A percentile compares a stretch with the other conserved stretches of the same genome.
These are phyloP conservation scores for Heliothis virescens DNA, from an alignment of 1,140 invertebrate species.

Conservation along the genomic window DNA sequence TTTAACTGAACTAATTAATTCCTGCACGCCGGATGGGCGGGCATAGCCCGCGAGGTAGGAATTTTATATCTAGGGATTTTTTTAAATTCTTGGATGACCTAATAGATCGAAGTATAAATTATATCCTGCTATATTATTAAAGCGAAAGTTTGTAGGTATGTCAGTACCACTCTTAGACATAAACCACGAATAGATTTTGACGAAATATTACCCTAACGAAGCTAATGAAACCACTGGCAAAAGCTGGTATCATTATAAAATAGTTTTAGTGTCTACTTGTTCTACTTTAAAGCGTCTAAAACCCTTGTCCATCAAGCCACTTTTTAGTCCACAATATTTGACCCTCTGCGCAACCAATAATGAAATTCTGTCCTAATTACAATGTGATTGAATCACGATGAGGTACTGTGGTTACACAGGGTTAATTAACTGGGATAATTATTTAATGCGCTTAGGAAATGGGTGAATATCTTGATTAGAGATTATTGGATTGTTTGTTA, in stretches of 20 bases:
- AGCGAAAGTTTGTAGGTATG: no score
- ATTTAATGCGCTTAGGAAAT: not conserved
- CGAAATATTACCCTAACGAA: no score
- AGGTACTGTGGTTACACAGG: conserved; percentile 3
- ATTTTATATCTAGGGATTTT: no score
- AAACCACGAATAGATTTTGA: no score
- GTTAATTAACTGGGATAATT: conserved; percentile 4
- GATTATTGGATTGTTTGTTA: not conserved
- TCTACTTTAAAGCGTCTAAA: not conserved
- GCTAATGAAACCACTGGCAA: no score
- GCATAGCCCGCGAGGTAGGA: no score
- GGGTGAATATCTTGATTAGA: not conserved
- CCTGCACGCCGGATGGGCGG: no score
- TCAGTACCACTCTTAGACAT: no score
- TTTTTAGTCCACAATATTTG: not conserved
- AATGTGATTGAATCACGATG: conserved; percentile 11
- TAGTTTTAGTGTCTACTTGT: not conserved
- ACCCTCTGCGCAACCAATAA: not conserved
- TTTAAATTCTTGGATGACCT: no score
- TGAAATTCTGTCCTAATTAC: conserved; percentile 9
- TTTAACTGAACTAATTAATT: no score
- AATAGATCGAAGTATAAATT: no score
- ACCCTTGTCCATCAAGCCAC: not conserved
- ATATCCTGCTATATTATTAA: no score
- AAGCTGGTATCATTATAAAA: not conserved